These are phyloP conservation scores for Drosophila barbarae DNA, from an alignment of 2,888 invertebrate species.

Conservation along the genomic window DNA sequence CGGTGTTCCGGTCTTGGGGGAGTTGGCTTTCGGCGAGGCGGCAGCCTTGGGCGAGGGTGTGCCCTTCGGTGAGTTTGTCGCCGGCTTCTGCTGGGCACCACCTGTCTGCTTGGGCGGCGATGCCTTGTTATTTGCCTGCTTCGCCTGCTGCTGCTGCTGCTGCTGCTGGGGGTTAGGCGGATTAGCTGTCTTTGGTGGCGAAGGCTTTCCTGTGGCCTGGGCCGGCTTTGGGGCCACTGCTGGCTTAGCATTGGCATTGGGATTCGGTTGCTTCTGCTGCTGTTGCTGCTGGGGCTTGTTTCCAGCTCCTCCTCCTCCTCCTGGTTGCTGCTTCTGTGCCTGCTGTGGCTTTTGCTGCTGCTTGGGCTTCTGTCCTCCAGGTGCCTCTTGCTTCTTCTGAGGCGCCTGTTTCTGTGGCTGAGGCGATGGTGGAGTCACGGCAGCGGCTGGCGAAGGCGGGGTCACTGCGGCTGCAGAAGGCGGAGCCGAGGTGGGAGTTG, in stretches of 20 bases:
- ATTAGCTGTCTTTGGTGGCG: constrained; percentile 32
- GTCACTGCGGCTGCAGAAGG: constrained; percentile 19
- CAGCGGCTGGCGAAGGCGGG: constrained; percentile 31
- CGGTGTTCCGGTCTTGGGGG: constrained; percentile 57
- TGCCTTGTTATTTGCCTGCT: constrained; percentile 48
- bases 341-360: constrained; percentile 43
- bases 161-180: constrained; percentile 19
- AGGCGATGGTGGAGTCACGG: constrained; percentile 27
- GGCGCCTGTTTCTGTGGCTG: constrained; percentile 33
- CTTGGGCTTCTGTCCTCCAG: constrained; percentile 37
- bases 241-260: constrained; percentile 32
- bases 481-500: constrained; percentile 14
- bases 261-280: constrained; percentile 41
- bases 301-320: constrained; percentile 8
- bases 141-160: constrained; percentile 43
- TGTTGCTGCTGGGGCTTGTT: constrained; percentile 26
- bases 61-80: constrained; percentile 77
- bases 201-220: constrained; percentile 30
- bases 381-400: constrained; percentile 50
- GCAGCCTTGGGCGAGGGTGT: constrained; percentile 79
- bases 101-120: constrained; percentile 48
- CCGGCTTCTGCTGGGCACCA: constrained; percentile 57
- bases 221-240: constrained; percentile 45
- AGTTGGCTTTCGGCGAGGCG: constrained; percentile 51
- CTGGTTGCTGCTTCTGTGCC: constrained; percentile 31